These are phyloP conservation scores for Pandemis heparana DNA, from an alignment of 2,888 invertebrate genomes.

Conservation along the genomic window DNA sequence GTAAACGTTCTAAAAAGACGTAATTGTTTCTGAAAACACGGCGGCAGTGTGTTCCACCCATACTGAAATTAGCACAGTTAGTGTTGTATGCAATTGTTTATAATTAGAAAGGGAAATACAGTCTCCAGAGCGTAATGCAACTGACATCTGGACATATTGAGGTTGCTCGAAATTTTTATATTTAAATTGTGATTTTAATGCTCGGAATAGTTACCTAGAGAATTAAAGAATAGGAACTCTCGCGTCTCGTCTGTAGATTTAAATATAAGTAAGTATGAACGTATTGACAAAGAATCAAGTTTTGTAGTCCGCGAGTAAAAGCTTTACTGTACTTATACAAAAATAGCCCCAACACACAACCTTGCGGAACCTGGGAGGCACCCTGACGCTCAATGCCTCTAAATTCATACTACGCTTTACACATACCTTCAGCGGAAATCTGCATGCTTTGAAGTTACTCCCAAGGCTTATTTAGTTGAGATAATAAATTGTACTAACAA, in stretches of 20 bases:
- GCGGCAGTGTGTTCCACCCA: conserved; percentile 42
- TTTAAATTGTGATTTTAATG: not conserved
- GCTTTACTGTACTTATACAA: not conserved
- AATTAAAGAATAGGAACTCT: too few relatives aligned
- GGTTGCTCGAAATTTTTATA: conserved; percentile 15
- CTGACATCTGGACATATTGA: conserved; percentile 43
- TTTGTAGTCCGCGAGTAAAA: not conserved
- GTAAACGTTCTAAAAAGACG: conserved; percentile 63
- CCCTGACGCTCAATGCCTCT: not conserved
- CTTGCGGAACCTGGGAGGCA: not conserved
- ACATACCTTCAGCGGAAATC: not conserved
- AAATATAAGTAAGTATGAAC: too few relatives aligned
- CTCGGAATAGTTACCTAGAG: not conserved
- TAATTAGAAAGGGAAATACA: conserved; percentile 55
- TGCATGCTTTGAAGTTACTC: conserved; percentile 34
- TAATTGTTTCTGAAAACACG: conserved; percentile 74
- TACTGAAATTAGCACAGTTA: conserved; percentile 66
- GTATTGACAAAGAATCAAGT: too few relatives aligned
- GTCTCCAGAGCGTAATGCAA: conserved; percentile 26
- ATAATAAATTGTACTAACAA: conserved; percentile 3
- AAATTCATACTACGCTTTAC: not conserved
- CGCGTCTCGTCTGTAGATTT: too few relatives aligned
- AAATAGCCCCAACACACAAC: not conserved
- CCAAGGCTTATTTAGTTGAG: conserved; percentile 16
- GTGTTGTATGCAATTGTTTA: conserved; percentile 49